Evolutionary conservation across 2,113 vertebrate genomes (phyloP), one percentile per base, ranked within the genome.

Genomic region (Calyptomena viridis): DNA sequence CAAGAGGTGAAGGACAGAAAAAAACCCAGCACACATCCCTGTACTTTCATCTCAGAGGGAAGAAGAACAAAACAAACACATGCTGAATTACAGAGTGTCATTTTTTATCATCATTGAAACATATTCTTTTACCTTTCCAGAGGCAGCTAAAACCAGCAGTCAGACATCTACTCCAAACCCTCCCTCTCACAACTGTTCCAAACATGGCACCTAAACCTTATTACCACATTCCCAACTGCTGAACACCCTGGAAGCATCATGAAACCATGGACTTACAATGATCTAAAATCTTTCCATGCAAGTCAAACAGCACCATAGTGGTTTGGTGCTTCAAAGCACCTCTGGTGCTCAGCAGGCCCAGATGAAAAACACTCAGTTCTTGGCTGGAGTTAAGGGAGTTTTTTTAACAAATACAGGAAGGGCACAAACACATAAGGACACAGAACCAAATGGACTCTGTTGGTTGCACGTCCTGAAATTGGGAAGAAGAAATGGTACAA

Each of bases 241-340:
- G 55, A 85, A 49, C 28, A 14, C 28, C 42, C 59, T 73, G 55
- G 47, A 91, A 93, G n/a, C 75, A 69, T 22, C 50, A 49, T 2
- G 13, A 73, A 90, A 67, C 44, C 17, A 18, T 0, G 0, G 71
- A 35, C 35, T 39, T n/a, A 16, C 0, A 69, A 80, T 50, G 50
- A 24, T 6, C 28, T 58, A 14, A 72, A 76, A 39, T 17, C 52
- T 86, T 25, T 59, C 56, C 47, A 40, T 15, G 44, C 50, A 74
- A 75, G 39, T 66, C 75, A 80, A 94, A 84, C 11, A 40, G 60
- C 37, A 71, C 47, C 1, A 2, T 14, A 35, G 56, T 77, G 18
- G n/a, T 14, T 85, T 9, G 4, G 81, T 56, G 84, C 82, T 63
- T 59, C 75, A 55, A 73, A 90, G 72, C 71, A 76, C 67, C 90